Base-by-base conservation (phyloP, 2,797 vertebrate genomes). In the Acrossocheilus fasciatus region DNA sequence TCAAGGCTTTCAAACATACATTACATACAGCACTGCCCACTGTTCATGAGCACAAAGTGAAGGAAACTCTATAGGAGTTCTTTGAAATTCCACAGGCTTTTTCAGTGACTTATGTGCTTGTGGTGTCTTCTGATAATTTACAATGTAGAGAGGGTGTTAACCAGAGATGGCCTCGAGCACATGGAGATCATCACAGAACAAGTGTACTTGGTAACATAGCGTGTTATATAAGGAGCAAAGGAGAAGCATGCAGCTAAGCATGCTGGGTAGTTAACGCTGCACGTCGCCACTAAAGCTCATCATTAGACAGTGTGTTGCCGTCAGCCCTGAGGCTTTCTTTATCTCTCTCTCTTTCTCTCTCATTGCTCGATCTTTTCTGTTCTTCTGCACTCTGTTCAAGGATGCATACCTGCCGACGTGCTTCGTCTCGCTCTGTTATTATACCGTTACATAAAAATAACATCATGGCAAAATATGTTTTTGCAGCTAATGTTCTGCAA, bases 1-100 rank as follows among this genome's bases (percentile, higher is more conserved):
- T 85, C 68, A 30, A 41, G 36, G 41, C 4, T n/a, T 26, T 82
- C 36, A 57, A 1, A 18, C 81, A 74, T 6, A 6, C 52, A 17
- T 86, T 30, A 79, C 87, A 91, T 90, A 81, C 86, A 85, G 20
- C 23, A 64, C 74, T 80, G 77, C 87, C 85, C 87, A 87, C 83
- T 89, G 91, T 88, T 92, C 90, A 77, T 86, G 82, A 80, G 89
- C 72, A 92, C 89, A 89, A 90, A 87, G 84, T 72, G 86, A 90
- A 82, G 89, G 92, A 91, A 91, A 92, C 88, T 76, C 84, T 70
- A 92, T 88, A 92, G 36, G 11, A 64, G 52, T 64, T 23, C 43
- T 84, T 85, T 75, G 23, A 73, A 83, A 77, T 76, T 87, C 84
- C 88, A 62, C 88, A 81, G 36, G 54, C 30, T 75, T 54, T 83